Percentiles rank a stretch among this genome's conserved stretches.
Evolutionary conservation across 1,140 invertebrate genomes (phyloP).

Genomic region (Ridgeia piscesae): DNA sequence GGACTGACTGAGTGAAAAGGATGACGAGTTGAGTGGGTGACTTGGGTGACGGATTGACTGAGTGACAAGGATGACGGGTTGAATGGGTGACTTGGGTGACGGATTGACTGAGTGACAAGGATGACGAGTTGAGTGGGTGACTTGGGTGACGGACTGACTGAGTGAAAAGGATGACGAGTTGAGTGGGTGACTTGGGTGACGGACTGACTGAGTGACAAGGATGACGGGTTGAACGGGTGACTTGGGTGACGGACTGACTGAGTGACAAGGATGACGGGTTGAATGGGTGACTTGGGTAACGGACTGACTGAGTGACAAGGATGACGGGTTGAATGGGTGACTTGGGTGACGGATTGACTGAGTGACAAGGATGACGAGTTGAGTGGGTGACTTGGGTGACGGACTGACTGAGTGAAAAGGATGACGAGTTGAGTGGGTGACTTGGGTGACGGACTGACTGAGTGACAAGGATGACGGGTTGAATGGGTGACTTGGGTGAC

Average conservation of each 20-base stretch:
- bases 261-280: not conserved
- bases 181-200: not conserved
- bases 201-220: not conserved
- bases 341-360: not conserved
- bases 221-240: not conserved
- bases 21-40: no score
- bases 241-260: not conserved
- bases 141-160: not conserved
- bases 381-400: not conserved
- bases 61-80: not conserved
- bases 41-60: not conserved
- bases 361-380: not conserved
- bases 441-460: not conserved
- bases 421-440: no score
- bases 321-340: not conserved
- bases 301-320: not conserved
- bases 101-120: not conserved
- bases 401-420: not conserved
- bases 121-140: not conserved
- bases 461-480: not conserved
- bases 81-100: not conserved
- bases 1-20: not conserved
- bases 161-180: not conserved
- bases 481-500: not conserved
- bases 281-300: not conserved